Base-by-base conservation (phyloP, 2,797 vertebrate species). In the Glyptemys insculpta region DNA sequence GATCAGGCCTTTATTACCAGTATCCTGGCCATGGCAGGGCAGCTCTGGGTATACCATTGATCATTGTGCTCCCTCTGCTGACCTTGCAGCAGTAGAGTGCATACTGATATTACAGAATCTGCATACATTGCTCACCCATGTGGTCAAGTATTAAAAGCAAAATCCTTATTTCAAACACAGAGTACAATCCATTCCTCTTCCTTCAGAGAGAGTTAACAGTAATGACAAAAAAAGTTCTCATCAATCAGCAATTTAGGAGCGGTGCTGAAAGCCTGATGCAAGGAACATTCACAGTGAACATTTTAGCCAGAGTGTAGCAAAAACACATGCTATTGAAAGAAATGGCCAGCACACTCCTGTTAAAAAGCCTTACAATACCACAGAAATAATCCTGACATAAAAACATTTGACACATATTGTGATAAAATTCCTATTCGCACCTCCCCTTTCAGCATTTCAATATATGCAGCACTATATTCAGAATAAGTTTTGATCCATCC, bases 261-360 rank as follows among this genome's bases (percentile, higher is more conserved):
- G 85, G 8, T 74, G 54, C 34, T 14, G 74, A 78, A 1, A 91
- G 83, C 85, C 95, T 79, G 83, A 37, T 5, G 74, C 68, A 79
- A 79, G 47, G 25, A 76, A 76, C 44, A 0, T 53, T n/a, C 56
- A 37, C 68, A 89, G 16, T 19, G 47, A 94, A 86, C 23, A 5
- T 65, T 90, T 92, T 3, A 90, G 85, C 95, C 95, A 91, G 91
- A 97, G 91, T 41, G 59, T 41, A 16, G 76, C 56, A 87, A 79
- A 37, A 3, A 52, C 3, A 3, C 1, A 18, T 25, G 19, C 41
- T 81, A 6, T 4, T 3, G 50, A 44, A 56, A 79, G 57, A 52
- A 9, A 53, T 84, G 44, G 90, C 85, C 54, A 10, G 89, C 52
- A 21, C 11, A 44, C 83, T 68, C 29, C 47, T 34, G 2, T 74